Evolutionary conservation across 2,888 invertebrate species (phyloP).

Genomic region (Acronicta psi): DNA sequence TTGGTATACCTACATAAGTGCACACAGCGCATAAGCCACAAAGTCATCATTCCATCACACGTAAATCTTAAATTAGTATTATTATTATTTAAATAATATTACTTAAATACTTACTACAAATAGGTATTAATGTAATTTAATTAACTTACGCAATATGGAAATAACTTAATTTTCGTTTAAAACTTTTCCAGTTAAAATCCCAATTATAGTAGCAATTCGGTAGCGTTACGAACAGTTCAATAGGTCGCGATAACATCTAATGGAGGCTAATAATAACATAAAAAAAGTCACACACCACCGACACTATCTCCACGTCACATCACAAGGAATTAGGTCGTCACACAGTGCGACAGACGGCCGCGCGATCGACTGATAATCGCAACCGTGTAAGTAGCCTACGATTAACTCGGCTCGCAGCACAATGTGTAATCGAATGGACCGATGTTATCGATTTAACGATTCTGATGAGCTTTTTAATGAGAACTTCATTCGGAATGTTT

Average conservation of each 20-base stretch:
- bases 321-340: conserved; percentile 40
- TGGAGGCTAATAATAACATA: conserved; percentile 8
- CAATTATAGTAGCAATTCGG: background rate
- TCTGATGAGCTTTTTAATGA: conserved; percentile 49
- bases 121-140: too few species aligned
- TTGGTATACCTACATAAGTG: too few species aligned
- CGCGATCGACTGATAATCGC: conserved; percentile 43
- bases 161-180: too few species aligned
- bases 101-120: too few species aligned
- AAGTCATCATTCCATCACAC: too few species aligned
- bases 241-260: conserved; percentile 36
- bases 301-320: conserved; percentile 24
- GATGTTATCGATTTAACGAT: conserved; percentile 52
- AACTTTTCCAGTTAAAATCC: background rate
- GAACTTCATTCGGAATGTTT: conserved; percentile 22
- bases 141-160: too few species aligned
- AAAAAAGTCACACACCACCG: conserved; percentile 23
- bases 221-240: conserved; percentile 27
- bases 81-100: too few species aligned
- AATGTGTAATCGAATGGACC: conserved; percentile 46
- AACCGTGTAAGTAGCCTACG: conserved; percentile 48
- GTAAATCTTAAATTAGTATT: too few species aligned
- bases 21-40: too few species aligned
- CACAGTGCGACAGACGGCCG: conserved; percentile 40
- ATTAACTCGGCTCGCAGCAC: conserved; percentile 35